These are phyloP conservation scores for Idris sp. DNA, from an alignment of 1,140 invertebrate species.

Conservation along the genomic window DNA sequence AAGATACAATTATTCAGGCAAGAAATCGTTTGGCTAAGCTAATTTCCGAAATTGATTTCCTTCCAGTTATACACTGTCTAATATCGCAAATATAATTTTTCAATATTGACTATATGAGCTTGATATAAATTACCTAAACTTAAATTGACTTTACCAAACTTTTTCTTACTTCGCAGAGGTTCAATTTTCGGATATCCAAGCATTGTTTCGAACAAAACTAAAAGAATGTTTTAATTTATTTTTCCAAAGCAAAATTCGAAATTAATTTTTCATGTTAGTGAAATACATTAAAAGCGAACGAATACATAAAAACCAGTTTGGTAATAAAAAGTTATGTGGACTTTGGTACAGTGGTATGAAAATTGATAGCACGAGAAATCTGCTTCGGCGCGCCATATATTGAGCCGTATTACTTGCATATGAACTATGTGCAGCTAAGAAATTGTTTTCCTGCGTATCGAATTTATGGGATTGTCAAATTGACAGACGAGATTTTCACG, in stretches of 20 bases:
- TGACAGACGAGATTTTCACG: conserved; percentile 10
- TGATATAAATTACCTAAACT: too few species aligned
- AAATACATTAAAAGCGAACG: too few species aligned
- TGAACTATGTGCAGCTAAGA: conserved; percentile 11
- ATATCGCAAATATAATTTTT: too few species aligned
- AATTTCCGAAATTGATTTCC: too few species aligned
- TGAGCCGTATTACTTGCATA: conserved; percentile 14
- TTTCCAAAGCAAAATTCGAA: too few species aligned
- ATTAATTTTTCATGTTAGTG: too few species aligned
- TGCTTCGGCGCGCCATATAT: conserved; percentile 24
- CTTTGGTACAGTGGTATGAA: conserved; percentile 12
- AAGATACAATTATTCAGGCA: too few species aligned
- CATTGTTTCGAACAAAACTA: too few species aligned
- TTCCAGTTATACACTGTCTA: too few species aligned
- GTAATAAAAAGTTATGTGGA: conserved; percentile 21
- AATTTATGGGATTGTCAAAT: conserved; percentile 22
- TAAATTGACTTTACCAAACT: conserved; percentile 2
- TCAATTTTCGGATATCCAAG: conserved; percentile 39
- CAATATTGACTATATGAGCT: too few species aligned
- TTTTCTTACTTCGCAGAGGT: conserved; percentile 5
- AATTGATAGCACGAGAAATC: conserved; percentile 13
- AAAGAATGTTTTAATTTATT: too few species aligned
- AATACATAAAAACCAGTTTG: conserved; percentile 2
- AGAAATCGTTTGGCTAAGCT: too few species aligned
- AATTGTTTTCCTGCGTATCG: conserved; percentile 2